Evolutionary conservation across 2,797 vertebrate species (phyloP).

Genomic region (Phaenicophaeus curvirostris): DNA sequence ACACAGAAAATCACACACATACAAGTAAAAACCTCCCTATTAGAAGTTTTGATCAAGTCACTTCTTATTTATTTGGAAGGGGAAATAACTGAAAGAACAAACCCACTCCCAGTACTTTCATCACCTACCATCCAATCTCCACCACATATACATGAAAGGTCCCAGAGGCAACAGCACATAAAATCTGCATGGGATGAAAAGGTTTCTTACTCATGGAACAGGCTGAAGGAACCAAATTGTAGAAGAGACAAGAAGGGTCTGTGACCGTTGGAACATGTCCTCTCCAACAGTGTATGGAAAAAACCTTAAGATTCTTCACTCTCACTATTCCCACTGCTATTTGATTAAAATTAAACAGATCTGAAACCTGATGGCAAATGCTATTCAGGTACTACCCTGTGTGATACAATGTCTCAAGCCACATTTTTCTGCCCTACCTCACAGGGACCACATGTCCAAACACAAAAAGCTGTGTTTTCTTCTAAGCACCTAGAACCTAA

Average conservation of each 20-base stretch:
- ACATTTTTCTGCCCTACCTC: neutral
- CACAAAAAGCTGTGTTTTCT: neutral
- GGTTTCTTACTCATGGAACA: neutral
- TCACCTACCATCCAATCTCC: neutral
- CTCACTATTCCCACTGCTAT: neutral
- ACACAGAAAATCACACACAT: neutral
- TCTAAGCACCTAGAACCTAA: neutral
- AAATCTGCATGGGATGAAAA: neutral
- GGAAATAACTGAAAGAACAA: neutral
- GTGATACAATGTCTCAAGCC: neutral
- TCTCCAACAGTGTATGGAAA: neutral
- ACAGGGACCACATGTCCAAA: neutral
- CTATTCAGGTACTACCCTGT: neutral
- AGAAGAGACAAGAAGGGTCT: neutral
- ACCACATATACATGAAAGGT: neutral
- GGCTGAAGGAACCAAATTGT: neutral
- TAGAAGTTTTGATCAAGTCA: neutral
- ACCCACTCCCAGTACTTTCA: neutral
- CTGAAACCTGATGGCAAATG: neutral
- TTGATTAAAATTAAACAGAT: neutral
- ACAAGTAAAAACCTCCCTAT: neutral
- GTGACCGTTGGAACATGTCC: neutral
- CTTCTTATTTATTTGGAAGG: neutral
- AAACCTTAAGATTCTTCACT: neutral
- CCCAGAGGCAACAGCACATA: neutral